Evolutionary conservation across 2,113 vertebrate genomes (phyloP).

Genomic region (Vulpes ferrilata): DNA sequence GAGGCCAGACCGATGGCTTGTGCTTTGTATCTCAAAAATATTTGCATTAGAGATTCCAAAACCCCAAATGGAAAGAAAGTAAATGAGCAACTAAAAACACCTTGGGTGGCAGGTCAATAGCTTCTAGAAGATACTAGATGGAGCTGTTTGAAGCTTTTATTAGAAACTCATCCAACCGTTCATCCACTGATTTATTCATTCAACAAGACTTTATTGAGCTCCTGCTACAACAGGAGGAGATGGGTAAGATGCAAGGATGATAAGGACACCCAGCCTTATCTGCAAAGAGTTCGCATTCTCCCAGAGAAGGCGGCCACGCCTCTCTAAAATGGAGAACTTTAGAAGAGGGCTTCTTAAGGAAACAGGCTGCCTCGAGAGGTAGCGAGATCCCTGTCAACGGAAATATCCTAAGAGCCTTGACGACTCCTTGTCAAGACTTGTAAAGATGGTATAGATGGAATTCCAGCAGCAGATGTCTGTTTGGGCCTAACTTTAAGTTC

Average conservation of each 20-base stretch:
- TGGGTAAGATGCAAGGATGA: constrained; percentile 10
- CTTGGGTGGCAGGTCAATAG: constrained; percentile 67
- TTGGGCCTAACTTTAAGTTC: background rate
- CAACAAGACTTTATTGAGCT: constrained; percentile 62
- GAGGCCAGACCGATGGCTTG: background rate
- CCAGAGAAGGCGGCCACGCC: background rate
- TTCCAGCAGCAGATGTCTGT: background rate
- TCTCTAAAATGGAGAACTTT: constrained; percentile 30
- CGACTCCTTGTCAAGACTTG: background rate
- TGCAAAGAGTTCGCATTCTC: background rate
- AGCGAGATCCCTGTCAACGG: background rate
- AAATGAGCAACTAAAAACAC: constrained; percentile 70
- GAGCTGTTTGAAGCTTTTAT: constrained; percentile 65
- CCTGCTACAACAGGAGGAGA: constrained; percentile 2
- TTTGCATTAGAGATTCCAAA: constrained; percentile 67
- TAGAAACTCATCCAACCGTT: constrained; percentile 68
- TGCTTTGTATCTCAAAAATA: constrained; percentile 75
- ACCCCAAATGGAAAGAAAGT: constrained; percentile 52
- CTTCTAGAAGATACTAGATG: constrained; percentile 60
- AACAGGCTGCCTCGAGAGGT: background rate
- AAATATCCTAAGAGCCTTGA: background rate
- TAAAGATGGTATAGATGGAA: background rate
- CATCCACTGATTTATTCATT: constrained; percentile 72
- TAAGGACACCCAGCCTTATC: background rate
- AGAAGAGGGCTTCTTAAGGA: background rate